Evolutionary conservation across 2,113 vertebrate species (phyloP).

Genomic region (Odontophorus gujanensis): DNA sequence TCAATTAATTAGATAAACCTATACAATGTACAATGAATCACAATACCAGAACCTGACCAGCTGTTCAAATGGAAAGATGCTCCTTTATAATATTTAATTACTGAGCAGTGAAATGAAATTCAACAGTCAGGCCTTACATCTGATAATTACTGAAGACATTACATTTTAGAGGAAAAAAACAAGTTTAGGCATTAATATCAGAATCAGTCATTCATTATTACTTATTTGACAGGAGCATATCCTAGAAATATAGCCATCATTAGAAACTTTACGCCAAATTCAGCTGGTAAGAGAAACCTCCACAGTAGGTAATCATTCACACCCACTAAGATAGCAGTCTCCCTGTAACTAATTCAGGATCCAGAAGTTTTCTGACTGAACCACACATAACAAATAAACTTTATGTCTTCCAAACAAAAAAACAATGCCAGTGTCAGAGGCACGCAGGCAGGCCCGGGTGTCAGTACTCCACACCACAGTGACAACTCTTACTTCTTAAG

Average conservation of each 20-base stretch:
- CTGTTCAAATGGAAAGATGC: not conserved
- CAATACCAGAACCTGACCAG: not conserved
- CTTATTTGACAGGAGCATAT: not conserved
- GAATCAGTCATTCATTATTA: not conserved
- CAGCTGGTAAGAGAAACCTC: not conserved
- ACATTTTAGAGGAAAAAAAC: not conserved
- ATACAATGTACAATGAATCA: not conserved
- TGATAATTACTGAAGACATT: not conserved
- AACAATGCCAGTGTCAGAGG: not conserved
- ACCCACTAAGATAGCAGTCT: rapidly evolving
- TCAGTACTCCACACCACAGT: not conserved
- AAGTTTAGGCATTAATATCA: not conserved
- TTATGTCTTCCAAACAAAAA: not conserved
- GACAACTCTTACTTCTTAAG: not conserved
- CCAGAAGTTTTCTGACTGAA: not conserved
- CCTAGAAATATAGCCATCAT: not conserved
- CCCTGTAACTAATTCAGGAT: not conserved
- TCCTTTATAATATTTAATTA: not conserved
- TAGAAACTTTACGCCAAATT: not conserved
- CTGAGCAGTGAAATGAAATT: not conserved
- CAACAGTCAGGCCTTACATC: not conserved
- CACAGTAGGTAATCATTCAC: rapidly evolving
- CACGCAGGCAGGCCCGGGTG: not conserved
- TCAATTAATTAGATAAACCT: not conserved
- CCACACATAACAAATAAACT: not conserved